Percentiles rank a stretch among this genome's conserved stretches.
These are phyloP conservation scores for Adelges cooleyi DNA, from an alignment of 1,140 invertebrate genomes.

Conservation along the genomic window DNA sequence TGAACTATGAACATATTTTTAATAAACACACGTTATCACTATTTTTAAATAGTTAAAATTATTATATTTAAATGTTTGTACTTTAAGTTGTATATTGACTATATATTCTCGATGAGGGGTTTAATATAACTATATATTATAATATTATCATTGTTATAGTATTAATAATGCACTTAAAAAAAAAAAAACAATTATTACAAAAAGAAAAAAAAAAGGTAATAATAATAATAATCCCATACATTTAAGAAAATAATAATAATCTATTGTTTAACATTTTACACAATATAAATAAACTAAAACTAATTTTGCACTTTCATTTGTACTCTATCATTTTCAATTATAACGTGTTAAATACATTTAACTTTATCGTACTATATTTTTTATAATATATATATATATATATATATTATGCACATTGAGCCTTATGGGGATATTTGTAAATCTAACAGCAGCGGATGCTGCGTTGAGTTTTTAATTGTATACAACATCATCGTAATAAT, in stretches of 20 bases:
- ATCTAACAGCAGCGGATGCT: no score
- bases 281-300: constrained; percentile 15
- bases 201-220: no score
- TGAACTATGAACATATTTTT: no score
- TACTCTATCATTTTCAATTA: constrained; percentile 16
- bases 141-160: background rate
- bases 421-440: constrained; percentile 12
- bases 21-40: constrained; percentile 9
- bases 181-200: no score
- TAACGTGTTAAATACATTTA: background rate
- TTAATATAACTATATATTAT: constrained; percentile 4
- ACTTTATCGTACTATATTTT: no score
- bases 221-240: no score
- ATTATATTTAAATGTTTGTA: constrained; percentile 26
- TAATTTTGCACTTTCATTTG: constrained; percentile 27
- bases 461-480: no score
- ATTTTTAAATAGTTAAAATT: constrained; percentile 19
- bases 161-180: no score
- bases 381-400: no score
- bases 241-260: no score
- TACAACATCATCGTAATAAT: no score
- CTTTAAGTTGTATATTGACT: constrained; percentile 27
- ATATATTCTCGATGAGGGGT: background rate
- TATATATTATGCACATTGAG: constrained; percentile 17
- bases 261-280: background rate